These are phyloP conservation scores for Synanthedon formicaeformis DNA, from an alignment of 2,888 invertebrate species.

Conservation along the genomic window DNA sequence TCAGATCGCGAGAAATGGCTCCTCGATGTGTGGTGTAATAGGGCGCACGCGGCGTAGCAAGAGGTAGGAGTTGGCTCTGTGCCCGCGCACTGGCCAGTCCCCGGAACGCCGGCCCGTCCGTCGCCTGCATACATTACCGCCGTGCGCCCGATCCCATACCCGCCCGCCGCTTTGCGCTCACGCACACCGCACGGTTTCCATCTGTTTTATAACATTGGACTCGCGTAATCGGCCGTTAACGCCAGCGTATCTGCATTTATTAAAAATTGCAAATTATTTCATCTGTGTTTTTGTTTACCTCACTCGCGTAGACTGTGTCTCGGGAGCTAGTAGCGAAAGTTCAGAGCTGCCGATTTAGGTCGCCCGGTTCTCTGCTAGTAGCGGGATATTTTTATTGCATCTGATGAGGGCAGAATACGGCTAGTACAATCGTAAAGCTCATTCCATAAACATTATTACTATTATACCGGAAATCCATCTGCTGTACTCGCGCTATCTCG, in stretches of 20 bases:
- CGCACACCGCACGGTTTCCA: slow-evolving; percentile 2
- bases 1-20: slow-evolving; percentile 19
- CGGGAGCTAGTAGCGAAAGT: slow-evolving; percentile 29
- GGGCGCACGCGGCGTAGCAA: slow-evolving; percentile 42
- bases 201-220: background rate
- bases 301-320: slow-evolving; percentile 26
- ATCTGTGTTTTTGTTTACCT: slow-evolving; percentile 16
- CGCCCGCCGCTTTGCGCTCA: slow-evolving; percentile 8
- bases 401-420: slow-evolving; percentile 54
- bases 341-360: slow-evolving; percentile 56
- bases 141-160: slow-evolving; percentile 5
- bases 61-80: slow-evolving; percentile 40
- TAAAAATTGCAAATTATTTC: slow-evolving; percentile 13
- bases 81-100: slow-evolving; percentile 56
- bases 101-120: slow-evolving; percentile 48
- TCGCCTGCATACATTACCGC: slow-evolving; percentile 29
- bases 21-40: slow-evolving; percentile 47
- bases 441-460: slow-evolving; percentile 52
- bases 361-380: slow-evolving; percentile 64
- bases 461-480: slow-evolving; percentile 1
- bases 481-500: background rate
- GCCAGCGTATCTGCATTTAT: slow-evolving; percentile 5
- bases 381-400: slow-evolving; percentile 68
- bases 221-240: slow-evolving; percentile 7
- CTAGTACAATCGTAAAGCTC: slow-evolving; percentile 56